phyloP scores from a whole-genome alignment of 2,888 invertebrate genomes.

The Drosophila leonis region DNA sequence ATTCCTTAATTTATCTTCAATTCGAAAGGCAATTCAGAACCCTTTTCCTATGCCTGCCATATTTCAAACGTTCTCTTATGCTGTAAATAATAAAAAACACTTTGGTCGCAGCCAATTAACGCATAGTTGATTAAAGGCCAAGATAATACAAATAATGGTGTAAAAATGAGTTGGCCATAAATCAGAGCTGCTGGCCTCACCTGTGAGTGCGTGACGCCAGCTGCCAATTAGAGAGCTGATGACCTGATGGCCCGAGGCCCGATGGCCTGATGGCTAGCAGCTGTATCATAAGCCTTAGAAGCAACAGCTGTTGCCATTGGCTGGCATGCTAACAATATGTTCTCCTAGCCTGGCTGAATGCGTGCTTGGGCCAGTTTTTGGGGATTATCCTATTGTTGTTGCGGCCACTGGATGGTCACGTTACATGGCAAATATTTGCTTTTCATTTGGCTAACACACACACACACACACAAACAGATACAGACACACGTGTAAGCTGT shows the following conservation, averaged over 20 bases:
- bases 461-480: not conserved
- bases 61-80: not conserved
- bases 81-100: slow-evolving; percentile 1
- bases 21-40: not conserved
- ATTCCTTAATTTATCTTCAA: not conserved
- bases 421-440: slow-evolving; percentile 74
- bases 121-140: slow-evolving; percentile 21
- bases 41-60: not conserved
- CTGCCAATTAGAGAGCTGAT: slow-evolving; percentile 43
- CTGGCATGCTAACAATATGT: slow-evolving; percentile 54
- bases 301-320: not conserved
- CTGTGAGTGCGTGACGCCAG: slow-evolving; percentile 34
- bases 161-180: slow-evolving; percentile 47
- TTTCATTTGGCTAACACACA: slow-evolving; percentile 67
- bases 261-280: not conserved
- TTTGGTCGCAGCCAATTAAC: slow-evolving; percentile 42
- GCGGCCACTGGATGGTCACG: slow-evolving; percentile 47
- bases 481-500: slow-evolving; percentile 42
- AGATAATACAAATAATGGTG: slow-evolving; percentile 36
- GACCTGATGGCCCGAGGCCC: not conserved
- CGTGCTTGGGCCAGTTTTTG: slow-evolving; percentile 38
- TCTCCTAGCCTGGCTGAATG: slow-evolving; percentile 6
- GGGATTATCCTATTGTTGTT: slow-evolving; percentile 40
- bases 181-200: slow-evolving; percentile 40
- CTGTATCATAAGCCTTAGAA: not conserved